Percentiles rank a stretch among this genome's conserved stretches.
phyloP scores from a whole-genome alignment of 2,797 vertebrate genomes.

The Trematomus bernacchii region DNA sequence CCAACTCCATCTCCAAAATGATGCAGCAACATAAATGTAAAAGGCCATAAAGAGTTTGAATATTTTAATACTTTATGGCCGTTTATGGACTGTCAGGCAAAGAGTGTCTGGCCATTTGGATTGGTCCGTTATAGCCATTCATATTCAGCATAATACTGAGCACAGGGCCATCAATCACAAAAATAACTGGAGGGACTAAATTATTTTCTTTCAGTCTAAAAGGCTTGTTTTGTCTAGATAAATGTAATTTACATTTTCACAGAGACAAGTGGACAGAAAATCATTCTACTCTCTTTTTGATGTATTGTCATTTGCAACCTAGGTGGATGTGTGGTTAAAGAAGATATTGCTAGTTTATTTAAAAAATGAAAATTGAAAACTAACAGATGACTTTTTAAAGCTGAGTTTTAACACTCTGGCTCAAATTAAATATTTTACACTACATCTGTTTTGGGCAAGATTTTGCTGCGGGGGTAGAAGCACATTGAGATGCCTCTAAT shows the following conservation, averaged over 20 bases:
- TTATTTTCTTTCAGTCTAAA: slow-evolving; percentile 29
- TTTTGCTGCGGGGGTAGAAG: slow-evolving; percentile 23
- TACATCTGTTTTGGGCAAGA: slow-evolving; percentile 1
- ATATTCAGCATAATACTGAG: slow-evolving; percentile 49
- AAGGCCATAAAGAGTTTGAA: slow-evolving; percentile 13
- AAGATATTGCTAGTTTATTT: neutral
- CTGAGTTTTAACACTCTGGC: slow-evolving; percentile 17
- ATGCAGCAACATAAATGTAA: slow-evolving; percentile 24
- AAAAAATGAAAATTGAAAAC: neutral
- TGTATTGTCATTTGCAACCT: slow-evolving; percentile 26
- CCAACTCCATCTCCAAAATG: slow-evolving; percentile 14
- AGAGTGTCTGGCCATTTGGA: slow-evolving; percentile 44
- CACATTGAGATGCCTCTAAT: slow-evolving; percentile 36
- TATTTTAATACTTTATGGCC: slow-evolving; percentile 27
- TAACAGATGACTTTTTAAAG: neutral
- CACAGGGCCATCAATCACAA: slow-evolving; percentile 54
- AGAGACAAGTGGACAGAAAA: slow-evolving; percentile 37
- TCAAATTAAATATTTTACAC: slow-evolving; percentile 29
- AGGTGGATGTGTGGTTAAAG: slow-evolving; percentile 1
- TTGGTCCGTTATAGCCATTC: slow-evolving; percentile 20
- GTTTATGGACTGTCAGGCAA: slow-evolving; percentile 53
- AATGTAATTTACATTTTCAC: slow-evolving; percentile 54
- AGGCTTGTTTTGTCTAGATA: slow-evolving; percentile 48
- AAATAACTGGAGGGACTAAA: slow-evolving; percentile 43
- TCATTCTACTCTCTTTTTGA: slow-evolving; percentile 23